Evolutionary conservation across 2,113 vertebrate genomes (phyloP).

Genomic region (Ariopsis seemanni): DNA sequence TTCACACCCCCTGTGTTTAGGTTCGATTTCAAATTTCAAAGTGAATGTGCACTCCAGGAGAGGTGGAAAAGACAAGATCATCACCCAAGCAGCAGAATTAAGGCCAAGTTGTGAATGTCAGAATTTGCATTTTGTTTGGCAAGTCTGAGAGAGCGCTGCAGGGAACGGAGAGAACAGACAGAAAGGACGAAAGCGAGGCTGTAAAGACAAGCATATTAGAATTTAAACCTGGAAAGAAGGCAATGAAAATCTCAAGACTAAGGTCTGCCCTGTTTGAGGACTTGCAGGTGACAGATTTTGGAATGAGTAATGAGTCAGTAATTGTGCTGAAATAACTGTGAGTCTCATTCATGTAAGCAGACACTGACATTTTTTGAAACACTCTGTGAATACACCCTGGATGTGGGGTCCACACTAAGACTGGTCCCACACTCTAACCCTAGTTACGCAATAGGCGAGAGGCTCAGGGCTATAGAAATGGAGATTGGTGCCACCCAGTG

Average conservation of each 20-base stretch:
- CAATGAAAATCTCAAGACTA: background rate
- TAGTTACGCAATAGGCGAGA: no score
- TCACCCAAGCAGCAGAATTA: constrained; percentile 14
- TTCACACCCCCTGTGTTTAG: background rate
- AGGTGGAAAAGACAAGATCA: constrained; percentile 11
- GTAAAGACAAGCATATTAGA: background rate
- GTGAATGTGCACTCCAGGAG: background rate
- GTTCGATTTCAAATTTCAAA: background rate
- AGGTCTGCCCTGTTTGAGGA: constrained; percentile 3
- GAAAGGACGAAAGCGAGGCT: background rate
- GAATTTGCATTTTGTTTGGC: constrained; percentile 49
- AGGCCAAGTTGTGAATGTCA: constrained; percentile 48
- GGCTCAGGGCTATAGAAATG: no score
- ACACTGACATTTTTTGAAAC: background rate
- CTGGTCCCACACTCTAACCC: no score
- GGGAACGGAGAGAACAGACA: background rate
- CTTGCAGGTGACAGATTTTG: background rate
- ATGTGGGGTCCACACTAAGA: background rate
- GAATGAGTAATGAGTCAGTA: background rate
- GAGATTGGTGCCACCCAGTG: no score
- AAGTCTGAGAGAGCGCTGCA: background rate
- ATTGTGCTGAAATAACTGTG: background rate
- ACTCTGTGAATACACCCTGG: background rate
- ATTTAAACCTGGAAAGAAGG: background rate
- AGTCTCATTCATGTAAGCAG: background rate